Base-by-base conservation (phyloP, 1,140 invertebrate species). In the Drosophila bocqueti region DNA sequence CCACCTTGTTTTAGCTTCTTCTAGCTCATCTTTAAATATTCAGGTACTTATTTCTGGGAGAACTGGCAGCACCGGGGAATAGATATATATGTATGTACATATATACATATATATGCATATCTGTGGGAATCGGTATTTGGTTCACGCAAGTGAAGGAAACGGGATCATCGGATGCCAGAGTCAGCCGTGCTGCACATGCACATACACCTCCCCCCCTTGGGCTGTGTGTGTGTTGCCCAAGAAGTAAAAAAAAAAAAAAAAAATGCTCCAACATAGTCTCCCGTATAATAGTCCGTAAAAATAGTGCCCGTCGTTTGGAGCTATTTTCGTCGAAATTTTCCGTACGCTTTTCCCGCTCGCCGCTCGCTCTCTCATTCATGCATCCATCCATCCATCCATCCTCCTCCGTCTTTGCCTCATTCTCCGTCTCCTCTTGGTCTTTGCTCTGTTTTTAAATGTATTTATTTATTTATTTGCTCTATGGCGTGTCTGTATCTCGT, bases 321-420 rank as follows among this genome's bases (percentile, higher is more conserved):
- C 84, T 87, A 87, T 87, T 87, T 87, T 87, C 52, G 84, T 87
- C 73, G 77, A 83, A 84, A 87, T 81, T 89, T 87, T 83, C 85
- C 81, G 84, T 89, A 87, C 61, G 74, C 78, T 86, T 89, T 86
- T 89, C 50, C 81, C 84, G 83, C 85, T 83, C 13, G 9, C 81
- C 52, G 87, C 64, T 75, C 76, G 83, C 84, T 87, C 81, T 84
- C 84, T 81, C 84, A 89, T 84, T 87, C 84, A 86, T 81, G 76
- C 79, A 85, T 42, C 64, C 54, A 54, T 54, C 31, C 50, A 54
- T 54, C 31, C 50, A 18, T 34, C 50, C 46, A 24, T 47, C 46
- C 68, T 40, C 26, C 45, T 65, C 58, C 29, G 21, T 21, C 49
- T 64, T 54, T 26, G 36, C 46, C 29, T 31, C 15, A 36, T 36